A percentile compares a stretch with the other conserved stretches of the same genome.
Evolutionary conservation across 2,113 vertebrate species (phyloP).

Genomic region (Neodon shergylaensis): DNA sequence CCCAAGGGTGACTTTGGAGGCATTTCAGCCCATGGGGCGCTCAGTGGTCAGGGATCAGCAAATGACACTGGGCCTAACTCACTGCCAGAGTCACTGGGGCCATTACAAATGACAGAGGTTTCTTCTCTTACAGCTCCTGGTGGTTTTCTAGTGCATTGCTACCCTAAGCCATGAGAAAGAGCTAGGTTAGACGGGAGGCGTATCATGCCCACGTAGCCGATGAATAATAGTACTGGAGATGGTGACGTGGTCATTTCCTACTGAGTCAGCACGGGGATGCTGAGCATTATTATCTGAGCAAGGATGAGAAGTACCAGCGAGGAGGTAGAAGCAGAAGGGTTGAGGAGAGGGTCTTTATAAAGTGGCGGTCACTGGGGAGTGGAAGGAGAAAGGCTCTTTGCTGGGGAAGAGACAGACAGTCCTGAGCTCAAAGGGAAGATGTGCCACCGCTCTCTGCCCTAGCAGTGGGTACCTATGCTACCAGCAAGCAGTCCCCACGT

Average conservation of each 20-base stretch:
- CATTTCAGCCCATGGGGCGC: slow-evolving; percentile 14
- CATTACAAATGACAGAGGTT: background rate
- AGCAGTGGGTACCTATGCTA: background rate
- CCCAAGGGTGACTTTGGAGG: slow-evolving; percentile 58
- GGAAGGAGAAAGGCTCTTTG: slow-evolving; percentile 54
- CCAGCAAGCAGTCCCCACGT: slow-evolving; percentile 44
- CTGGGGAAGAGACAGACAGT: slow-evolving; percentile 29
- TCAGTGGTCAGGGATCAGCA: slow-evolving; percentile 35
- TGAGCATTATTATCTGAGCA: background rate
- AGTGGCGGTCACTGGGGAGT: background rate
- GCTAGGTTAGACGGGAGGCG: background rate
- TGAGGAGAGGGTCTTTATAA: background rate
- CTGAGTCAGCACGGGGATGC: background rate
- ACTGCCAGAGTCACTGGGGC: background rate
- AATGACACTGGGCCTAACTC: background rate
- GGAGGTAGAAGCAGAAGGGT: slow-evolving; percentile 42
- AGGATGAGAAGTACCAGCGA: slow-evolving; percentile 46
- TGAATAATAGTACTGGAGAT: slow-evolving; percentile 38
- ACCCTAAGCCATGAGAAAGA: background rate
- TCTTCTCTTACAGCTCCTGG: slow-evolving; percentile 14
- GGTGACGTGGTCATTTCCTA: slow-evolving; percentile 18
- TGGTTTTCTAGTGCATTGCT: background rate
- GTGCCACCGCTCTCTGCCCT: background rate
- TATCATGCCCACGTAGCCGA: background rate
- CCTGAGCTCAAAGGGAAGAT: slow-evolving; percentile 50